These are phyloP conservation scores for Gambusia yucatana DNA, from an alignment of 2,797 vertebrate species.

Conservation along the genomic window DNA sequence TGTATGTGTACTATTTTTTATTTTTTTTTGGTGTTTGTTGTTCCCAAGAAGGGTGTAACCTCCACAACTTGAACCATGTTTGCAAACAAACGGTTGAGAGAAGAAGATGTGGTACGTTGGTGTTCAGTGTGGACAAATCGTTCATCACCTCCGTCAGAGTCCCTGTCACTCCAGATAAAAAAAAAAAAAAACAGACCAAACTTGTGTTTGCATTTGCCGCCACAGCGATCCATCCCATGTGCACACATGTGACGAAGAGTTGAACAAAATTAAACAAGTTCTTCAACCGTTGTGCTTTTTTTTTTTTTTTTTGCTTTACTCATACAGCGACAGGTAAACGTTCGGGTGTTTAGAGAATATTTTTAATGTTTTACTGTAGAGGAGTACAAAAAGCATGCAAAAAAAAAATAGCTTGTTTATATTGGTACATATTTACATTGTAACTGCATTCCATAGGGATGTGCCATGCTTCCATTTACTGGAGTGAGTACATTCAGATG, in stretches of 20 bases:
- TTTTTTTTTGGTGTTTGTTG: conserved; percentile 49
- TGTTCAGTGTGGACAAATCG: conserved; percentile 14
- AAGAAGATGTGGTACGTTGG: conserved; percentile 3
- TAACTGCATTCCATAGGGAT: conserved; percentile 72
- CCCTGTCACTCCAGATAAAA: conserved; percentile 15
- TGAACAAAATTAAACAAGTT: conserved; percentile 52
- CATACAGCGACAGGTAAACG: conserved; percentile 13
- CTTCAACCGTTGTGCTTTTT: neutral
- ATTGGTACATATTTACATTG: conserved; percentile 92
- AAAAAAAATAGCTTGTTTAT: conserved; percentile 90
- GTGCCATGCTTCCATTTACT: conserved; percentile 77
- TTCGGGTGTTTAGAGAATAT: conserved; percentile 36
- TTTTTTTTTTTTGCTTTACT: neutral
- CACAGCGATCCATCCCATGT: conserved; percentile 14
- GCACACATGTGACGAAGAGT: conserved; percentile 31
- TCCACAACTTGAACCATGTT: conserved; percentile 7
- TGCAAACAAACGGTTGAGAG: conserved; percentile 6
- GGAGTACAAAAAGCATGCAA: conserved; percentile 93
- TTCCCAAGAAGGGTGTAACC: conserved; percentile 43
- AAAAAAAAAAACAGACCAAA: neutral
- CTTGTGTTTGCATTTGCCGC: conserved; percentile 15
- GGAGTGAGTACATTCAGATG: conserved; percentile 68
- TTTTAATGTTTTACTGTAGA: conserved; percentile 82
- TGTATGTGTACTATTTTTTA: conserved; percentile 44
- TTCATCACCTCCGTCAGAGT: conserved; percentile 1